These are phyloP conservation scores for Microchrysa polita DNA, from an alignment of 2,888 invertebrate genomes.

Conservation along the genomic window DNA sequence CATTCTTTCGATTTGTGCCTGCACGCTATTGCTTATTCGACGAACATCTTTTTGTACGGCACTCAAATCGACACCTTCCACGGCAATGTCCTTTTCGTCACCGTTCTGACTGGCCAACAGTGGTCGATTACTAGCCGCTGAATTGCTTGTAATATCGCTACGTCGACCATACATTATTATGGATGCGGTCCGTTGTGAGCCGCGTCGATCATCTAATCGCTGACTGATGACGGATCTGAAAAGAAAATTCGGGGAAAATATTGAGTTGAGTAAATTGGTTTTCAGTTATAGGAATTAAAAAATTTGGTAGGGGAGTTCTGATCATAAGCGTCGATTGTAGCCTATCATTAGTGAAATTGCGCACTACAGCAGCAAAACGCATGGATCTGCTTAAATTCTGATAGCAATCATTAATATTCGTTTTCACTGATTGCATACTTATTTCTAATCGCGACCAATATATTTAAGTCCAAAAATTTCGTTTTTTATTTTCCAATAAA, in stretches of 20 bases:
- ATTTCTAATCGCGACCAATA: too few species aligned
- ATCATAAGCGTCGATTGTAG: too few species aligned
- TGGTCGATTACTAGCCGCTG: slow-evolving; percentile 56
- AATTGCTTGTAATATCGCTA: slow-evolving; percentile 53
- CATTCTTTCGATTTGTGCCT: slow-evolving; percentile 87
- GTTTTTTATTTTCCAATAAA: too few species aligned
- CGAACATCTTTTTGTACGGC: slow-evolving; percentile 60
- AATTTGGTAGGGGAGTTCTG: too few species aligned
- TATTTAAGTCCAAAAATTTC: too few species aligned
- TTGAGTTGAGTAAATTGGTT: too few species aligned
- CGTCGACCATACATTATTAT: slow-evolving; percentile 62
- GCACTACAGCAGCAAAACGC: too few species aligned
- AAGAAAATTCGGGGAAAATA: slow-evolving; percentile 7
- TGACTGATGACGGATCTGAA: slow-evolving; percentile 61
- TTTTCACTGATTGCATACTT: too few species aligned
- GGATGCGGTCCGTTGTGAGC: slow-evolving; percentile 63
- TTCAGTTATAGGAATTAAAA: too few species aligned
- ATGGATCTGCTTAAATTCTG: too few species aligned
- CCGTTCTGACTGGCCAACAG: slow-evolving; percentile 55
- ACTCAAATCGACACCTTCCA: slow-evolving; percentile 20
- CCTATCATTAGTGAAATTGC: too few species aligned
- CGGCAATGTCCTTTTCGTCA: slow-evolving; percentile 52
- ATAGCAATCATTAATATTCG: too few species aligned
- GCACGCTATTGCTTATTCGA: slow-evolving; percentile 76
- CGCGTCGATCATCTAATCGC: slow-evolving; percentile 63